Conservation (phyloP, 2,888 invertebrate genomes). For the Pimpla rufipes region DNA sequence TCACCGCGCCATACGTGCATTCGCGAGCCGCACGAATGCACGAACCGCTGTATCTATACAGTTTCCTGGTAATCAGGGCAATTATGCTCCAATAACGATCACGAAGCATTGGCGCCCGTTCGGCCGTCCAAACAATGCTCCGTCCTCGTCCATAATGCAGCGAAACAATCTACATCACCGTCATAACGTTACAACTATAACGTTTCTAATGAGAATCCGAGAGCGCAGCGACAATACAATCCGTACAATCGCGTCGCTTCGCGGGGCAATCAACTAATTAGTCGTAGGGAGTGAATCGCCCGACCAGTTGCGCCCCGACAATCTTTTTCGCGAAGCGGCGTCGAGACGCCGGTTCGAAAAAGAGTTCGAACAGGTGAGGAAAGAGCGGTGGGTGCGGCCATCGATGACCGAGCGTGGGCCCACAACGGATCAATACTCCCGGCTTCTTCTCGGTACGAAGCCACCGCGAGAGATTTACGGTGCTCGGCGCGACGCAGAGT, state of each 20-base stretch:
- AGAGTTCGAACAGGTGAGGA: conserved; percentile 51
- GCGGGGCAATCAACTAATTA: background rate
- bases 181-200: background rate
- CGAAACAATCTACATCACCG: background rate
- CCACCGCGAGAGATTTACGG: conserved; percentile 66
- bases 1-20: conserved; percentile 16
- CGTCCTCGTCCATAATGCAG: background rate
- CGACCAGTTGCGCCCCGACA: background rate
- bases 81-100: conserved; percentile 43
- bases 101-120: background rate
- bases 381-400: conserved; percentile 66
- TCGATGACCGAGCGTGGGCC: conserved; percentile 67
- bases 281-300: background rate
- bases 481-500: conserved; percentile 51
- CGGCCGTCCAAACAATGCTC: conserved; percentile 19
- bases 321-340: background rate
- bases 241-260: background rate
- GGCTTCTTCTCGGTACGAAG: conserved; percentile 67
- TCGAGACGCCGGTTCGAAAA: conserved; percentile 29
- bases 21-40: background rate
- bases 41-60: conserved; percentile 17
- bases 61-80: conserved; percentile 29
- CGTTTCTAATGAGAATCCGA: background rate
- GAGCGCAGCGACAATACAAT: background rate
- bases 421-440: conserved; percentile 70